Base-by-base conservation (phyloP, 2,888 invertebrate species). In the Protophormia terraenovae region DNA sequence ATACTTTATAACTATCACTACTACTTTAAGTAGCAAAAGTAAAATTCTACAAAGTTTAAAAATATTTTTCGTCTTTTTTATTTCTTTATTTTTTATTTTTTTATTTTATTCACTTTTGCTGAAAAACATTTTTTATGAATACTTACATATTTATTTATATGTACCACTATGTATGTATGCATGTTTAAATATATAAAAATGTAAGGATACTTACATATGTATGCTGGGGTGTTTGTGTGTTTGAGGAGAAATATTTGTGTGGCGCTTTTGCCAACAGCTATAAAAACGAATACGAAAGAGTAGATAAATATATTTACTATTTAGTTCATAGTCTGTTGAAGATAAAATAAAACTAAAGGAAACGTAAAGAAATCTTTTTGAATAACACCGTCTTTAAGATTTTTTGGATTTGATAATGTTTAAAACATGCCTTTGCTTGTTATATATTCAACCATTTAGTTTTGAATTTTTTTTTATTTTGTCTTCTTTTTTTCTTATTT, bases 331-430 rank as follows among this genome's bases (percentile, higher is more conserved):
- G 69, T 84, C 81, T 77, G 69, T 64, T 75, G 16, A 22, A 55
- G 73, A 78, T 77, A 62, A 67, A 60, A 60, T 71, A 45, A 72
- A 55, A 73, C 62, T 64, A 14, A 35, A 73, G 32, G 16, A 47
- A 73, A 73, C 55, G 22, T 10, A 58, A 64, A 45, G 35, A 76
- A 82, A 78, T 75, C 73, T 71, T 77, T 85, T 85, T 82, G 47
- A 85, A 82, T 64, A 78, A 78, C 29, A 64, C 81, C 85, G 82
- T 85, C 73, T 82, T 85, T 75, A 75, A 85, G 85, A 85, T 85
- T 73, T 82, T 69, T 38, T 45, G 12, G 22, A 38, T 4, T 58
- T 82, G 85, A 85, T 85, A 82, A 85, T 64, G 77, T 85, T 85
- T 19, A 55, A 78, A 85, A 85, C 81, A 85, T 82, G 77, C 73